Evolutionary conservation across 2,888 invertebrate species (phyloP).

Genomic region (Euzetes globulus): DNA sequence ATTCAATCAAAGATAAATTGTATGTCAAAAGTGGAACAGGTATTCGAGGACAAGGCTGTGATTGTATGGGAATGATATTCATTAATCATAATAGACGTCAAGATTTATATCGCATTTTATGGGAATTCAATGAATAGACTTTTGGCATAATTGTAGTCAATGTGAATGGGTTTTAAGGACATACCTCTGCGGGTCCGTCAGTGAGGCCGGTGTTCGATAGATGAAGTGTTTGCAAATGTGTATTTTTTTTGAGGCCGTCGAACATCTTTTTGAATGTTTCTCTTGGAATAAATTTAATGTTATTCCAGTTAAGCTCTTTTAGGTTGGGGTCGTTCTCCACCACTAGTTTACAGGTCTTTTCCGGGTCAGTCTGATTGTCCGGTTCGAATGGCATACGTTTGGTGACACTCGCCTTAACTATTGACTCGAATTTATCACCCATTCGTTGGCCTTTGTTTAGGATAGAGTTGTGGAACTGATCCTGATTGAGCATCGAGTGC

Average conservation of each 20-base stretch:
- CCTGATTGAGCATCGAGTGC: slow-evolving; percentile 99
- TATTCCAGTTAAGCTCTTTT: slow-evolving; percentile 95
- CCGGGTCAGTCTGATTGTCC: slow-evolving; percentile 92
- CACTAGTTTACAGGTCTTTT: slow-evolving; percentile 79
- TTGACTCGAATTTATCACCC: slow-evolving; percentile 44
- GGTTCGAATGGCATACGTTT: slow-evolving; percentile 84
- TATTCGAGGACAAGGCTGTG: too few relatives aligned
- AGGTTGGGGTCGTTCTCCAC: slow-evolving; percentile 70
- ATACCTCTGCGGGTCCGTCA: slow-evolving; percentile 68
- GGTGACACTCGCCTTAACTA: slow-evolving; percentile 84
- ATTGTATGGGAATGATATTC: too few relatives aligned
- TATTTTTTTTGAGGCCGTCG: slow-evolving; percentile 77
- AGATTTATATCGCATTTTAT: too few relatives aligned
- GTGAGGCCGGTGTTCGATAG: slow-evolving; percentile 88
- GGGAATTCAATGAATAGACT: too few relatives aligned
- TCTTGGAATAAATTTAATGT: slow-evolving; percentile 97
- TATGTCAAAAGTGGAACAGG: too few relatives aligned
- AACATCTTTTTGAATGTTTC: slow-evolving; percentile 86
- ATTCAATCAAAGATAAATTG: too few relatives aligned
- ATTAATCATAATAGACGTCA: too few relatives aligned
- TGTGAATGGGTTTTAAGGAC: not conserved
- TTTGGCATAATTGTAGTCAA: too few relatives aligned
- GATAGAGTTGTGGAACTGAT: slow-evolving; percentile 95
- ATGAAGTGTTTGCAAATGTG: slow-evolving; percentile 79
- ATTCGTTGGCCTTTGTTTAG: slow-evolving; percentile 62